Evolutionary conservation across 2,113 vertebrate genomes (phyloP), one percentile per base, ranked within the genome.

Genomic region (Ictalurus furcatus): DNA sequence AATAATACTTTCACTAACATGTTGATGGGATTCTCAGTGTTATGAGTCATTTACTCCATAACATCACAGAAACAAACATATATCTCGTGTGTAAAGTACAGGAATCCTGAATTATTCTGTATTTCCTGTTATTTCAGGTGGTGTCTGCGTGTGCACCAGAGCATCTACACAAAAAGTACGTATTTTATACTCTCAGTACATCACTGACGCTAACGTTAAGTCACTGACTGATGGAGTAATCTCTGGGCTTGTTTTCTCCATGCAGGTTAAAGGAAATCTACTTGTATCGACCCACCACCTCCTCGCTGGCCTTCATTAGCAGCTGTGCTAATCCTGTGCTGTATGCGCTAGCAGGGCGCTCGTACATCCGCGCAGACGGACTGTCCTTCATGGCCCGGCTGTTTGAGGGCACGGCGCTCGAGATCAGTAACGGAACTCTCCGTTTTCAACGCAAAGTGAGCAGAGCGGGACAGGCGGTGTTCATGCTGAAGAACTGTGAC

Each of bases 261-360:
- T 34, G 1, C 91, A 96, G 96, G 0, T 82, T 96, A 7, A 48
- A 48, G 91, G 78, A 90, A 0, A 0, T 95, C 54, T 54, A 48
- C 6, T 37, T 69, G 4, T 93, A 91, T 58, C 94, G 96, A 0
- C 85, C 91, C 0, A 92, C 95, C 58, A 94, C 95, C 0, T 95
- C 96, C 0, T 86, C 95, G 13, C 78, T 96, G 73, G 95, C 96
- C 34, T 96, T 96, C 92, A 95, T 96, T 88, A 96, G 96, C 91
- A 96, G 95, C 91, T 95, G 94, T 63, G 96, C 94, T 56, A 96
- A 96, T 44, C 96, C 95, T 0, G 79, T 96, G 83, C 95, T 96
- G 59, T 96, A 96, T 91, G 93, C 95, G 12, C 94, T 96, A 13
- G 95, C 94, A 0, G 96, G 95, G 8, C 95, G 95, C 86, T 94